A percentile compares a stretch with the other conserved stretches of the same genome.
These are phyloP conservation scores for Chinchilla lanigera DNA, from an alignment of 2,113 vertebrate genomes.

Conservation along the genomic window DNA sequence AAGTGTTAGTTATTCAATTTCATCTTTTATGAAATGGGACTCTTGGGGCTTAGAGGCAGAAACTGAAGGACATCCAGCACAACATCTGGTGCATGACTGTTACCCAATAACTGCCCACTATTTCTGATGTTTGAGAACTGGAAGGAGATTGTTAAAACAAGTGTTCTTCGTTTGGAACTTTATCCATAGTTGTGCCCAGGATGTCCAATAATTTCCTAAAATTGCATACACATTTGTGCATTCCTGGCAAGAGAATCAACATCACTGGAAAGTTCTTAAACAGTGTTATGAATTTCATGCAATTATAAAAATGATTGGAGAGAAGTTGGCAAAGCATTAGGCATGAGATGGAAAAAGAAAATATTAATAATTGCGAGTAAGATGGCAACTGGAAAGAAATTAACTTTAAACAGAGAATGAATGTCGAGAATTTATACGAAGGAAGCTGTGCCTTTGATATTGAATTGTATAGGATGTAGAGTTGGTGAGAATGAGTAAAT, in stretches of 20 bases:
- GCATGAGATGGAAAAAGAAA: background rate
- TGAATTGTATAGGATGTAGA: background rate
- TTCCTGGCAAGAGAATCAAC: background rate
- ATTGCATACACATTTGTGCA: background rate
- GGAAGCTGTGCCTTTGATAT: background rate
- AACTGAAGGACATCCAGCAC: background rate
- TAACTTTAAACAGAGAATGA: background rate
- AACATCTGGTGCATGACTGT: background rate
- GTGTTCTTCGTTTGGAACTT: background rate
- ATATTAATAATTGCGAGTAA: background rate
- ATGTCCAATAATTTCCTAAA: background rate
- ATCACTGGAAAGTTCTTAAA: background rate
- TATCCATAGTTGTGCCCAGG: background rate
- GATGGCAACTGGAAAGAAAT: background rate
- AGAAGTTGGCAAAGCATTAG: background rate
- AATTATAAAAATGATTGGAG: background rate
- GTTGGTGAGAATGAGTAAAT: background rate
- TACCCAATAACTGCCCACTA: background rate
- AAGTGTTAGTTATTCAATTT: background rate
- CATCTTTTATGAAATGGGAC: background rate
- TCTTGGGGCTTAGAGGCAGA: background rate
- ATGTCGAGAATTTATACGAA: background rate
- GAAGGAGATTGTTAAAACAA: background rate
- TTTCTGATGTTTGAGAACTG: background rate
- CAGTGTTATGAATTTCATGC: background rate